Evolutionary conservation across 2,797 vertebrate genomes (phyloP).

Genomic region (Coracias cyanogaster): DNA sequence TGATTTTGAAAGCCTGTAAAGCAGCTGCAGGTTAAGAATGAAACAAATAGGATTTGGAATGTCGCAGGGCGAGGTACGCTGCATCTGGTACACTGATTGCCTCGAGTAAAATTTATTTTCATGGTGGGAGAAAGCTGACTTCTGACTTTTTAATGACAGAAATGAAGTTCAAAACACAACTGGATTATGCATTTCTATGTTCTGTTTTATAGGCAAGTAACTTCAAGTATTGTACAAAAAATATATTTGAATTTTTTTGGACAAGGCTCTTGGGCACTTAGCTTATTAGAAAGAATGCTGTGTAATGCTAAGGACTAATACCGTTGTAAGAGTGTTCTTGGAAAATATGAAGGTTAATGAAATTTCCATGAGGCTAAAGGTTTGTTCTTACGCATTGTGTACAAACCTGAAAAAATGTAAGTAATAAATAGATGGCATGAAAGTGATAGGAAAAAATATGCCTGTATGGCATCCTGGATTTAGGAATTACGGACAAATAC

Average conservation of each 20-base stretch:
- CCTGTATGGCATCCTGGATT: neutral
- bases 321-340: neutral
- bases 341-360: neutral
- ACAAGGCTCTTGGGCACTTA: neutral
- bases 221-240: neutral
- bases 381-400: neutral
- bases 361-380: accelerated
- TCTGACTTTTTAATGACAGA: neutral
- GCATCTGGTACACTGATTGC: neutral
- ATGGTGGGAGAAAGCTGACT: neutral
- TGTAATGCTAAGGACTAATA: neutral
- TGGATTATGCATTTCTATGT: neutral
- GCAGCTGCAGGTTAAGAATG: neutral
- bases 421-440: neutral
- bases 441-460: neutral
- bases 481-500: neutral
- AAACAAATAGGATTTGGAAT: neutral
- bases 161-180: neutral
- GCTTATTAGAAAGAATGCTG: neutral
- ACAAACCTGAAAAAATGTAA: neutral
- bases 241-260: neutral
- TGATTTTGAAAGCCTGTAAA: neutral
- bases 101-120: neutral
- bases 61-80: accelerated
- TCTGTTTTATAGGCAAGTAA: neutral